Evolutionary conservation across 1,140 invertebrate species (phyloP).

Genomic region (Polypedilum vanderplanki): DNA sequence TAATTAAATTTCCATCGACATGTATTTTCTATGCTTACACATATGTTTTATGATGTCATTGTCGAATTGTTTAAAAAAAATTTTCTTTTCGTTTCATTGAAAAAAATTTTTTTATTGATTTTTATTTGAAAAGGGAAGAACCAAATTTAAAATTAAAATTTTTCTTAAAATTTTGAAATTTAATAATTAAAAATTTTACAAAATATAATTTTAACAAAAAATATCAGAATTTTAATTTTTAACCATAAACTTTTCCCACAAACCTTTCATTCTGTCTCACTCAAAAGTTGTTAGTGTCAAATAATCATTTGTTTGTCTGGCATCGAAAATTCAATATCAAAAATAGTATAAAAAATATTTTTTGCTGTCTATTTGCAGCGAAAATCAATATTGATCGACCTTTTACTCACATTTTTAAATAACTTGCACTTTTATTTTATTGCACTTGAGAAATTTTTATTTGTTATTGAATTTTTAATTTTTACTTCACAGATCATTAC

Average conservation of each 20-base stretch:
- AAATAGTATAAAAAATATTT: not conserved
- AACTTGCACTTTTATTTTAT: not conserved
- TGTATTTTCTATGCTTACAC: not conserved
- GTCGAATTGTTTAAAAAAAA: not conserved
- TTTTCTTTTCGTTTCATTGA: not conserved
- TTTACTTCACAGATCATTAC: slow-evolving; percentile 99
- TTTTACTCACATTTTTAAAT: not conserved
- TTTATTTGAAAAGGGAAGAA: too few relatives aligned
- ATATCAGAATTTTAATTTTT: too few relatives aligned
- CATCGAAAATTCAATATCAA: not conserved
- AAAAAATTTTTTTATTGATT: too few relatives aligned
- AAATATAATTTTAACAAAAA: too few relatives aligned
- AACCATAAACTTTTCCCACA: too few relatives aligned
- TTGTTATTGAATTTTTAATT: not conserved
- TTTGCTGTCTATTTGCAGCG: not conserved
- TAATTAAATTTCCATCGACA: slow-evolving; percentile 14
- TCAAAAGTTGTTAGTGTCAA: not conserved
- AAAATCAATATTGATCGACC: not conserved
- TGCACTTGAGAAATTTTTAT: too few relatives aligned
- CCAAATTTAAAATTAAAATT: too few relatives aligned
- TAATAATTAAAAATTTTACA: too few relatives aligned
- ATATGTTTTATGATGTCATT: not conserved
- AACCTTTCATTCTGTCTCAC: too few relatives aligned
- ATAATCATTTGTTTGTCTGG: not conserved
- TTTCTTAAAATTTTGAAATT: not conserved